Percentiles rank a stretch among this genome's conserved stretches.
Evolutionary conservation across 2,888 invertebrate species (phyloP).

Genomic region (Netelia fuscicornis): DNA sequence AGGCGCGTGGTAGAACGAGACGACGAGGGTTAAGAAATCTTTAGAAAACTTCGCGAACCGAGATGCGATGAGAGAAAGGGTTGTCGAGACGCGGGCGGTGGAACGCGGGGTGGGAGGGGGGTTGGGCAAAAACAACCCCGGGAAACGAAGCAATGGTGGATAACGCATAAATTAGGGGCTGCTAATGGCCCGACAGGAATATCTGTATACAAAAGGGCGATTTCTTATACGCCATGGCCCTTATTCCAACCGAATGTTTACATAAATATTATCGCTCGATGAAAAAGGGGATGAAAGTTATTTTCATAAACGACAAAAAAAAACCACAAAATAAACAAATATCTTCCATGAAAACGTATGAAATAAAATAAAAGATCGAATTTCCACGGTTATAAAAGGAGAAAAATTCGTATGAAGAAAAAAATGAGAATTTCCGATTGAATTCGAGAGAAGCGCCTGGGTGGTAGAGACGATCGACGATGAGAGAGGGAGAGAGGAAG

Average conservation of each 20-base stretch:
- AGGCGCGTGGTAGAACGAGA: slow-evolving; percentile 30
- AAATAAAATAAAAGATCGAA: background rate
- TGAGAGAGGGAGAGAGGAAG: background rate
- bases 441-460: slow-evolving; percentile 13
- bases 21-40: slow-evolving; percentile 76
- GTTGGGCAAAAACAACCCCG: slow-evolving; percentile 57
- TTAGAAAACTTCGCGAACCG: slow-evolving; percentile 81
- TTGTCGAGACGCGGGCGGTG: too few species aligned
- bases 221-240: slow-evolving; percentile 14
- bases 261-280: slow-evolving; percentile 30
- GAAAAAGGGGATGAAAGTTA: background rate
- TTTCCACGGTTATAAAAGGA: background rate
- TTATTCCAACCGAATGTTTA: background rate
- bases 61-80: slow-evolving; percentile 80
- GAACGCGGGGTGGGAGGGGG: slow-evolving; percentile 71
- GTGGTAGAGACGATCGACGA: slow-evolving; percentile 2
- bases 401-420: background rate
- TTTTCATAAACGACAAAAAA: background rate
- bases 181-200: slow-evolving; percentile 79
- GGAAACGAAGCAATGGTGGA: slow-evolving; percentile 70
- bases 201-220: slow-evolving; percentile 54
- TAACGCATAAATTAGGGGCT: slow-evolving; percentile 83
- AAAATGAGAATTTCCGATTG: slow-evolving; percentile 7
- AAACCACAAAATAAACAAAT: background rate
- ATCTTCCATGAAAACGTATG: background rate